Percentiles rank a stretch among this genome's conserved stretches.
Evolutionary conservation across 1,140 invertebrate genomes (phyloP).

Genomic region (Drosophila oshimai): DNA sequence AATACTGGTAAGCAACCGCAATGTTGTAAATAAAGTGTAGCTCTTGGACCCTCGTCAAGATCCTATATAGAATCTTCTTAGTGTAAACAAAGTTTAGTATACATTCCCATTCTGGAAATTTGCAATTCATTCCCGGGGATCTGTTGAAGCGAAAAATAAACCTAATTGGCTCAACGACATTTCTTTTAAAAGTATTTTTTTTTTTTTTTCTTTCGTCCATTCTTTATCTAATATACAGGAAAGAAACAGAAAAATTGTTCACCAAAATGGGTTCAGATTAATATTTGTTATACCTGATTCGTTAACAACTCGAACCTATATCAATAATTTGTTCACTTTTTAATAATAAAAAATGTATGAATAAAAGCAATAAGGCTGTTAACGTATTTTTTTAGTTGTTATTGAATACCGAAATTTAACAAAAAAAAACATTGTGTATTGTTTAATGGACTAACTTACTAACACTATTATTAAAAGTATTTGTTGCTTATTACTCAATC

Average conservation of each 20-base stretch:
- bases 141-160: not conserved
- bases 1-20: slow-evolving; percentile 56
- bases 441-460: not conserved
- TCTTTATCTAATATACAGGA: not conserved
- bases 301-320: too few relatives aligned
- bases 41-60: not conserved
- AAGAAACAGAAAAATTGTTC: not conserved
- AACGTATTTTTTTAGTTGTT: too few relatives aligned
- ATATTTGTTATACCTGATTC: not conserved
- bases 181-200: not conserved
- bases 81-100: not conserved
- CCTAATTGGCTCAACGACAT: not conserved
- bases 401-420: too few relatives aligned
- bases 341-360: too few relatives aligned
- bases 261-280: not conserved
- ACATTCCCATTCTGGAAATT: not conserved
- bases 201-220: too few relatives aligned
- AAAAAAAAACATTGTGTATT: too few relatives aligned
- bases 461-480: not conserved
- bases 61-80: not conserved
- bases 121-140: not conserved
- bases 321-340: too few relatives aligned
- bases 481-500: not conserved
- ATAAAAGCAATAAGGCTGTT: too few relatives aligned
- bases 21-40: slow-evolving; percentile 28